Evolutionary conservation across 2,888 invertebrate species (phyloP), one percentile per base, ranked within the genome.

Genomic region (Eurytoma californica): DNA sequence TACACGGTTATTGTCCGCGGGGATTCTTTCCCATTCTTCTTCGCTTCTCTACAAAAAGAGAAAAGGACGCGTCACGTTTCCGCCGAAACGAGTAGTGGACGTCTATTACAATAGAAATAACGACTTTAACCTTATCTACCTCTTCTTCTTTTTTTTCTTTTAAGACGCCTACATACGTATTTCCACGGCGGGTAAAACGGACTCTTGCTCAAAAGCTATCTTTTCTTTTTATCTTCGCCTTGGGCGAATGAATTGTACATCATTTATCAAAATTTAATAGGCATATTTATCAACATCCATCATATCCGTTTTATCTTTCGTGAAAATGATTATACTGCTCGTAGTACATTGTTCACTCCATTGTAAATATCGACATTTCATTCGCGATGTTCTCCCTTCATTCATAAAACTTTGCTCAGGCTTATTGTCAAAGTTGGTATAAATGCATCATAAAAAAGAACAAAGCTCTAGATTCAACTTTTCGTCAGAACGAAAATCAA

Each of bases 51-150:
- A 24, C 24, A 61, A 67, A 9, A 16, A 60, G 72, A 72, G 72
- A 61, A 66, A 70, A 58, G 47, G 68, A 63, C 68, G 63, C 73
- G 65, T 72, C 67, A 16, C 65, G 20, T 77, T 77, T 77, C 30
- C 5, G 47, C n/a, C 39, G 16, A 67, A 55, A 66, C 68, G 57
- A 69, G 55, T 69, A 24, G 69, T 63, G n/a, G 47, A 63, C 13
- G 55, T 63, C 55, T 69, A 7, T 18, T 18, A n/a, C 49, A 47
- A 39, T 66, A 74, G 39, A 66, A 74, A 66, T 74, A 74, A 57
- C 18, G 47, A 58, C 24, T 24, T 39, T 39, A 39, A 39, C 7
- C 39, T 39, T 39, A 39, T 39, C 53, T 53, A 14, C 63, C 60
- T 63, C 60, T 51, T 39, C 9, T 39, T 30, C 4, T 30, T 30